Evolutionary conservation across 2,888 invertebrate genomes (phyloP).

Genomic region (Tetanocera ferruginea): DNA sequence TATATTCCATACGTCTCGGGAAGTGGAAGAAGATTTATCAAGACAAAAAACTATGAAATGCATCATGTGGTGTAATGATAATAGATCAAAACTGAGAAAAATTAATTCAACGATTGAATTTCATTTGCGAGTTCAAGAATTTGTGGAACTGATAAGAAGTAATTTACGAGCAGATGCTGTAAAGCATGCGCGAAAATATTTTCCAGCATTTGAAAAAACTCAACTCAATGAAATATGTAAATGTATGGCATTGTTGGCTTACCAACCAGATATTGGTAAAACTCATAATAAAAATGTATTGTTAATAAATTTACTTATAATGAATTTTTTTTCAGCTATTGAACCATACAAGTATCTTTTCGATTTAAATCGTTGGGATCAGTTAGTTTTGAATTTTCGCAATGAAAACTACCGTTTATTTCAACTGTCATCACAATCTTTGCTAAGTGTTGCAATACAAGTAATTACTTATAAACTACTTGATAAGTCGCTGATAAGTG

Average conservation of each 20-base stretch:
- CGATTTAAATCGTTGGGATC: constrained; percentile 81
- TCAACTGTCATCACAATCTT: constrained; percentile 91
- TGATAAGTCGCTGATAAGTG: too few relatives aligned
- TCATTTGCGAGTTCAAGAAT: constrained; percentile 86
- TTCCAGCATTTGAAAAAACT: constrained; percentile 88
- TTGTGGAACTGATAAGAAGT: constrained; percentile 91
- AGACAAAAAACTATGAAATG: constrained; percentile 89
- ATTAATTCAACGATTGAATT: constrained; percentile 96
- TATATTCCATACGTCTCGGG: constrained; percentile 85
- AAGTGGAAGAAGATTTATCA: constrained; percentile 88
- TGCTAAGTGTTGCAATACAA: constrained; percentile 92
- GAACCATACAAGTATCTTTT: constrained; percentile 80
- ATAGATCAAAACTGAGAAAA: constrained; percentile 94
- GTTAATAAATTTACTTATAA: not conserved
- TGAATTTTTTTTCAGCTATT: constrained; percentile 70
- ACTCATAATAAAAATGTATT: not conserved
- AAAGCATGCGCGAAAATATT: constrained; percentile 93
- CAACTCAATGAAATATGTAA: constrained; percentile 90
- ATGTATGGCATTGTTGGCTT: constrained; percentile 96
- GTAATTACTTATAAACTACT: constrained; percentile 41
- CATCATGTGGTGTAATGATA: constrained; percentile 96
- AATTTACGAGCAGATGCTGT: constrained; percentile 93
- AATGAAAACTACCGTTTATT: constrained; percentile 94
- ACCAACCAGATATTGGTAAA: constrained; percentile 81
- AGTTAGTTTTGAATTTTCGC: constrained; percentile 90